Conservation (phyloP, 2,113 vertebrate species). For the Natator depressus region DNA sequence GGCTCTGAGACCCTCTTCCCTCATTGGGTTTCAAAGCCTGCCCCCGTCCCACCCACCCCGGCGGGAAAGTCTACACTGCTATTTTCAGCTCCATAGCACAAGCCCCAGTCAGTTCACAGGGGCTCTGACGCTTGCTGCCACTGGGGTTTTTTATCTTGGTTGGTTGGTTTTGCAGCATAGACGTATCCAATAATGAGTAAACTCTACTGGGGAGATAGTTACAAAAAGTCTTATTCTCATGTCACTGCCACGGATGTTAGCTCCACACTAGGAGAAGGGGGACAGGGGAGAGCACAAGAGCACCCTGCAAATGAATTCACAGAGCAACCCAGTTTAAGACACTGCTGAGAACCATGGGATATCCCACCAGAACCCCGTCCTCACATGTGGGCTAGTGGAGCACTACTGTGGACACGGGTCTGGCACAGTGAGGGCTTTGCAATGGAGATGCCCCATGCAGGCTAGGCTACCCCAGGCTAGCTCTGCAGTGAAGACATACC, state of each 20-base stretch:
- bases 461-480: neutral
- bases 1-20: neutral
- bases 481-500: neutral
- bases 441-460: neutral
- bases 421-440: neutral
- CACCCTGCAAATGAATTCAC: neutral
- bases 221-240: neutral
- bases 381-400: neutral
- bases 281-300: neutral
- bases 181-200: neutral
- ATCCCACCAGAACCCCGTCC: neutral
- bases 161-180: neutral
- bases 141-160: neutral
- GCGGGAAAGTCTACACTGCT: neutral
- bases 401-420: neutral
- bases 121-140: neutral
- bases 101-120: neutral
- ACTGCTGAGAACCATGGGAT: neutral
- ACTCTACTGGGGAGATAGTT: neutral
- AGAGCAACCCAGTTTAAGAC: neutral
- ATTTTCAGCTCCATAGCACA: neutral
- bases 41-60: rapidly evolving
- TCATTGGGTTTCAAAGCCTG: neutral
- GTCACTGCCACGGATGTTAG: neutral
- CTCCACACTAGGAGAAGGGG: neutral